A percentile compares a stretch with the other conserved stretches of the same genome.
Conservation (phyloP, 2,797 vertebrate species). For the Danio jaintianensis region DNA sequence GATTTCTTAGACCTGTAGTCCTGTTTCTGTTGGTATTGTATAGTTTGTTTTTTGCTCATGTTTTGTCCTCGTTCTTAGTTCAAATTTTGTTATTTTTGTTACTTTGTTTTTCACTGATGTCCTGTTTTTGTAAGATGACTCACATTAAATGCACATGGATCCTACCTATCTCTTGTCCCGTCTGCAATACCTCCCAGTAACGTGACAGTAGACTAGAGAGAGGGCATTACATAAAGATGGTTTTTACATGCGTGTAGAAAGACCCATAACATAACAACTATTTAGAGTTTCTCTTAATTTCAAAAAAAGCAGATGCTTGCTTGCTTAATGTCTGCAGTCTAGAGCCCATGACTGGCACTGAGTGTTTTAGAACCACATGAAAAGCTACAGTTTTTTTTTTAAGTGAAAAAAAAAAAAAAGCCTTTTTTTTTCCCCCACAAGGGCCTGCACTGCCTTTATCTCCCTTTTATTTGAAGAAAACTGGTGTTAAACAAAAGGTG, state of each 20-base stretch:
- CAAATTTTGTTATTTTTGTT: too few relatives aligned
- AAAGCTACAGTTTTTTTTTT: constrained; percentile 19
- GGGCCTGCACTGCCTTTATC: constrained; percentile 31
- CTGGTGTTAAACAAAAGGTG: constrained; percentile 31
- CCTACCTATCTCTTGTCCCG: too few relatives aligned
- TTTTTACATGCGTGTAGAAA: constrained; percentile 18
- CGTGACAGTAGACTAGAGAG: not conserved
- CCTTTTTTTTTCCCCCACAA: not conserved
- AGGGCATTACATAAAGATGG: constrained; percentile 29
- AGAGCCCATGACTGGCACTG: not conserved
- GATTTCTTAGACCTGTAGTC: too few relatives aligned
- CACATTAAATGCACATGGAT: too few relatives aligned
- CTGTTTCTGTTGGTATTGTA: too few relatives aligned
- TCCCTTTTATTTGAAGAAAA: constrained; percentile 21
- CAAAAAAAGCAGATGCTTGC: not conserved
- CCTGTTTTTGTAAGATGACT: too few relatives aligned
- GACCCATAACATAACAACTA: not conserved
- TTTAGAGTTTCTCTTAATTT: not conserved
- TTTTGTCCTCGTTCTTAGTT: too few relatives aligned
- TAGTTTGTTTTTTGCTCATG: too few relatives aligned
- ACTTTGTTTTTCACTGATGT: too few relatives aligned
- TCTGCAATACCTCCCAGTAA: too few relatives aligned
- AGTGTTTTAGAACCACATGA: constrained; percentile 19
- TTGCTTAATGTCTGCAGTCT: constrained; percentile 8
- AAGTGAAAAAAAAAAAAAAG: too few relatives aligned